These are phyloP conservation scores for Blera fallax DNA, from an alignment of 2,888 invertebrate species.

Conservation along the genomic window DNA sequence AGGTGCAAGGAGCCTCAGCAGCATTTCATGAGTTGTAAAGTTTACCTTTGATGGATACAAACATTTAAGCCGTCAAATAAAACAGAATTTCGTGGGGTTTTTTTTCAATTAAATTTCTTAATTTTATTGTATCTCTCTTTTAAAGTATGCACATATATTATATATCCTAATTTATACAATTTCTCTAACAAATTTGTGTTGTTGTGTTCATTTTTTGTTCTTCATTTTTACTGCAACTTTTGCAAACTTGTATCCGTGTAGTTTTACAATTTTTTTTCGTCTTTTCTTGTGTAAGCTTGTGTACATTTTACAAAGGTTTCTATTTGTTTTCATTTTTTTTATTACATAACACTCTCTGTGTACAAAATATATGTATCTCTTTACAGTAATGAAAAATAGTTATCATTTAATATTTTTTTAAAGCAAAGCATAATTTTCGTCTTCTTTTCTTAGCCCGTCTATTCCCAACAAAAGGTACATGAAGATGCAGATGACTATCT, in stretches of 20 bases:
- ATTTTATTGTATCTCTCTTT: slow-evolving; percentile 54
- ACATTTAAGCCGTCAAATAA: neutral
- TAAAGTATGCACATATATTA: slow-evolving; percentile 51
- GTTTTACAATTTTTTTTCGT: slow-evolving; percentile 10
- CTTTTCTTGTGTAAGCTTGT: slow-evolving; percentile 17
- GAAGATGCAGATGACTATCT: slow-evolving; percentile 2
- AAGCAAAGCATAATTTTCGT: neutral
- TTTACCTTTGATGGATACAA: neutral
- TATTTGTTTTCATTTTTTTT: neutral
- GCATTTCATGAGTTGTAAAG: too few relatives aligned
- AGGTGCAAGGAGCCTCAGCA: too few relatives aligned
- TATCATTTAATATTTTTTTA: neutral
- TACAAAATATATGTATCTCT: slow-evolving; percentile 41
- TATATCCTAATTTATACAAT: slow-evolving; percentile 65
- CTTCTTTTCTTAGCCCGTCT: neutral
- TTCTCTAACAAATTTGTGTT: slow-evolving; percentile 59
- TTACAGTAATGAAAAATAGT: slow-evolving; percentile 12
- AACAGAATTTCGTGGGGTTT: neutral
- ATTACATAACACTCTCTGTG: slow-evolving; percentile 3
- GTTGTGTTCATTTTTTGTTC: slow-evolving; percentile 38
- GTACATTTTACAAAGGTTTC: slow-evolving; percentile 8
- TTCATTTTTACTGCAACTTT: slow-evolving; percentile 40
- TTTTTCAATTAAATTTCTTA: slow-evolving; percentile 59
- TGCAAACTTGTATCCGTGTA: slow-evolving; percentile 5
- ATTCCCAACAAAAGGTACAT: neutral